phyloP scores from a whole-genome alignment of 2,797 vertebrate genomes.

The Onychomys torridus region DNA sequence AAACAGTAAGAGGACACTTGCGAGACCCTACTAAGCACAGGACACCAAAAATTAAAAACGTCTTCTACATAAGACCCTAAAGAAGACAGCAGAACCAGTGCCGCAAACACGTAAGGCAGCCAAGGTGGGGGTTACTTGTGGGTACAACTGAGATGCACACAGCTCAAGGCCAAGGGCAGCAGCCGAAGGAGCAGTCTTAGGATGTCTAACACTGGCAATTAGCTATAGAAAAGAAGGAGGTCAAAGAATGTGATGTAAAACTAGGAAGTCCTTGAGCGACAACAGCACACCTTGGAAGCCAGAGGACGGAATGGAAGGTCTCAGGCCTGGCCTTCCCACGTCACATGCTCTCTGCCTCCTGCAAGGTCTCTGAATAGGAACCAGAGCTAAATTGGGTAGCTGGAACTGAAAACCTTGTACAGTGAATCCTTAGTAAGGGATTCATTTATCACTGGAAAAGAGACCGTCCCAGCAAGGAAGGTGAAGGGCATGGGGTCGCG shows the following conservation, averaged over 20 bases:
- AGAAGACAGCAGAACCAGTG: background rate
- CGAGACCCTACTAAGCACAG: background rate
- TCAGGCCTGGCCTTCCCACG: background rate
- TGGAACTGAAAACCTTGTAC: background rate
- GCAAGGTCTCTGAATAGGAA: background rate
- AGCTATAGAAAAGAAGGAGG: background rate
- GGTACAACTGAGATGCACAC: background rate
- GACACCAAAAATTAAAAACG: background rate
- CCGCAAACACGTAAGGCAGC: background rate
- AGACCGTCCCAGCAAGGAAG: fast-evolving
- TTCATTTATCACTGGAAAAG: background rate
- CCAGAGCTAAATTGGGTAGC: fast-evolving
- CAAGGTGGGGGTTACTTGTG: background rate
- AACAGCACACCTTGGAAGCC: background rate
- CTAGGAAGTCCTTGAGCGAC: background rate
- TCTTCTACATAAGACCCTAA: background rate
- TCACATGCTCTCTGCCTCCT: background rate
- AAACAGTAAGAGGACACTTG: background rate
- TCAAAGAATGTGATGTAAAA: background rate
- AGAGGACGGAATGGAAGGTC: fast-evolving
- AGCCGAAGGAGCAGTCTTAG: background rate
- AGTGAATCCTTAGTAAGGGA: background rate
- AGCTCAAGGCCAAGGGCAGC: background rate
- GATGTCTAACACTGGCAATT: background rate
- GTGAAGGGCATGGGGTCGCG: background rate